Base-by-base conservation (phyloP, 2,888 invertebrate species). In the Ischnura elegans region DNA sequence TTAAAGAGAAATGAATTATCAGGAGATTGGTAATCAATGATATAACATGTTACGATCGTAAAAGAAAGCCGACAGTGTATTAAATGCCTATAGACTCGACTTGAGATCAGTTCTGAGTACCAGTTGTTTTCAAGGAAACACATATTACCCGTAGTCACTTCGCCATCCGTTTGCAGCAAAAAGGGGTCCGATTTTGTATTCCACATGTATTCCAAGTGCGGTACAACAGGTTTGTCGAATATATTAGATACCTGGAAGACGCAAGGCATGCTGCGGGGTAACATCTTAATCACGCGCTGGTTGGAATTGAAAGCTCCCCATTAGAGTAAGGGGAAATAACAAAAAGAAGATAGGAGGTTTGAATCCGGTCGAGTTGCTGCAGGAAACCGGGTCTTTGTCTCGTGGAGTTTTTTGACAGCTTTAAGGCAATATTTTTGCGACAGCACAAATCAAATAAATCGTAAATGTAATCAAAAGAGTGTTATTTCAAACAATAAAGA, bases 221-320 rank as follows among this genome's bases (percentile, higher is more conserved):
- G n/a, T 10, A 3, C 76, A 76, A 76, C 76, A 29, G 76, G 76
- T 76, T 76, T 76, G 29, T 76, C 76, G 76, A 76, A 76, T 76
- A 76, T 16, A 76, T 76, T 76, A 36, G 1, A 13, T 76, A 13
- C 76, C 76, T 76, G 10, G 25, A 25, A n/a, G 61, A 25, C 16
- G 61, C 16, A 36, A 36, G 36, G 10, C 76, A 36, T 76, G 76
- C 36, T 76, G 6, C 76, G 16, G 0, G 76, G 76, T 76, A 76
- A 76, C 76, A 76, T 76, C 76, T 76, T 76, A 76, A 76, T 76
- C 76, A 76, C 36, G 10, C 2, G n/a, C 13, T 13, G 10, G 8
- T 36, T 25, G 36, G 29, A 76, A 76, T 76, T 76, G 76, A 76
- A 76, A 36, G 36, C 4, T 76, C 36, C 36, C 76, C 36, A 76